Base-by-base conservation (phyloP, 2,888 invertebrate genomes). In the Elmis aenea region DNA sequence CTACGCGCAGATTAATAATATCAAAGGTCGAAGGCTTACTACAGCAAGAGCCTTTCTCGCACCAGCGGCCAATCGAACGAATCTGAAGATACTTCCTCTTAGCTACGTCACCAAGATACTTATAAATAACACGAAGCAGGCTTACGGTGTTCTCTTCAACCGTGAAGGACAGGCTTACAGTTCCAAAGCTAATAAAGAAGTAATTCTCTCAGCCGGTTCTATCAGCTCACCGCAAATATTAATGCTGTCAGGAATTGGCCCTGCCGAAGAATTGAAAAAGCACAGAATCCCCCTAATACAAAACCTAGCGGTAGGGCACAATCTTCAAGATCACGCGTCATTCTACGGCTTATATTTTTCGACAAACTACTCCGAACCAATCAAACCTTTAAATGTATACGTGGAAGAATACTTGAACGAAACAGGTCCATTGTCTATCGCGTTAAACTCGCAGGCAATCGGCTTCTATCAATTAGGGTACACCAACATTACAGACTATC, bases 1-100 rank as follows among this genome's bases (percentile, higher is more conserved):
- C 14, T 75, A 72, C 34, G 59, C 78, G 2, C 83, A 81, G 58
- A 70, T 76, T 1, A 82, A 76, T 10, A 74, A 72, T 2, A 65
- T 69, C 22, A 68, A 73, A 32, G 82, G 84, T 0, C 74, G 72
- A 29, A 62, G 79, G 48, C 65, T 71, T 37, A 75, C 76, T 53
- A 67, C 80, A 20, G 75, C 77, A 44, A 76, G 75, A 26, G 76
- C 78, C 1, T 81, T 77, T 54, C 54, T 81, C 5, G 70, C 72
- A 38, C 73, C 74, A 0, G 61, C 73, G 26, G 70, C 69, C 44
- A 25, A 21, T 11, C 70, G 77, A 14, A 57, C 61, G 3, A 81
- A 81, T 57, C 63, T 81, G 15, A 75, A 77, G 45, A 68, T 81
- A 13, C 13, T n/a, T n/a, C n/a, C n/a, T n/a, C n/a, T n/a, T n/a